phyloP scores from a whole-genome alignment of 2,113 vertebrate genomes.

The Elephas maximus region DNA sequence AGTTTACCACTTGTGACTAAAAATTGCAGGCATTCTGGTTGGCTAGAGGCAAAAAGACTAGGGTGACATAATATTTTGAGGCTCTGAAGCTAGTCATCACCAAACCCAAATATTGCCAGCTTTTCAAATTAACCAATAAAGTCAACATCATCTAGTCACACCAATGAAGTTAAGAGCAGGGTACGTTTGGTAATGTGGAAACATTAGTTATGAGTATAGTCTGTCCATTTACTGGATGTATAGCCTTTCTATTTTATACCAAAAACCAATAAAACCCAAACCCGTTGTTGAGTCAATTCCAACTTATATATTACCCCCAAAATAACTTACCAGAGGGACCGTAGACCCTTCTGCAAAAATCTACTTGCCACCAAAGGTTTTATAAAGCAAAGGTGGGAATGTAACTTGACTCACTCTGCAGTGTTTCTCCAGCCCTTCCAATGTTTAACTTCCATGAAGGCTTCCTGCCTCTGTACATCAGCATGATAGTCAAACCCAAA shows the following conservation, averaged over 20 bases:
- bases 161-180: background rate
- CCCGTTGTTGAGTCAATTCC: too few relatives aligned
- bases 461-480: background rate
- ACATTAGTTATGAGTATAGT: background rate
- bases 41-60: conserved; percentile 69
- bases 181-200: conserved; percentile 7
- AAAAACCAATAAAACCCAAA: too few relatives aligned
- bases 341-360: background rate
- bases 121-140: conserved; percentile 20
- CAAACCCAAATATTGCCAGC: conserved; percentile 53
- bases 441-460: background rate
- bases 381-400: background rate
- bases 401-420: background rate
- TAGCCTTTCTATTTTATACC: background rate
- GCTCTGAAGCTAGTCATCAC: conserved; percentile 51
- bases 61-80: conserved; percentile 70
- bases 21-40: conserved; percentile 60
- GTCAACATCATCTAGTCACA: background rate
- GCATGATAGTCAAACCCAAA: background rate
- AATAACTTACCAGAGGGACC: background rate
- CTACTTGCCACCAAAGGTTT: conserved; percentile 4
- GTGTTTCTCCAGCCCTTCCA: background rate
- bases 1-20: conserved; percentile 62
- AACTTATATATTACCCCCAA: background rate
- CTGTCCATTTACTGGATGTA: background rate